Conservation (phyloP, 2,888 invertebrate genomes). For the Fragum fragum region DNA sequence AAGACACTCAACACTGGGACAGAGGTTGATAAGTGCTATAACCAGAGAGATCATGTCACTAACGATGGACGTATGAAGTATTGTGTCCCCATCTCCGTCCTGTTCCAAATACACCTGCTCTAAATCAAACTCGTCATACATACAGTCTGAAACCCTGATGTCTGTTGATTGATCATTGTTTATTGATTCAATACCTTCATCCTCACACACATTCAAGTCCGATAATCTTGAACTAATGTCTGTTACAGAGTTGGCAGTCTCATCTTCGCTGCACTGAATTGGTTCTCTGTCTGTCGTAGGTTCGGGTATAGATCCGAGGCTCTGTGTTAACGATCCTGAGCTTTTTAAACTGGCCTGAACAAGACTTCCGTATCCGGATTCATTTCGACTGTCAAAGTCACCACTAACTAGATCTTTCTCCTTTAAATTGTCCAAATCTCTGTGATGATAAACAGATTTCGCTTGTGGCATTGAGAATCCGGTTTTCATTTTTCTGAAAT, state of each 20-base stretch:
- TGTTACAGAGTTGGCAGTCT: neutral
- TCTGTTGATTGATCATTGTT: neutral
- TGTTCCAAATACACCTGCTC: slow-evolving; percentile 42
- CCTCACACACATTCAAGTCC: neutral
- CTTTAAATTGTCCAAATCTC: neutral
- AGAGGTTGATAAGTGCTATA: slow-evolving; percentile 50
- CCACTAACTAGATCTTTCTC: neutral
- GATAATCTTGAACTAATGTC: neutral
- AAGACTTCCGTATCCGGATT: slow-evolving; percentile 19
- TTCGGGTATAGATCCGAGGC: neutral
- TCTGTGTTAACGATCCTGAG: neutral
- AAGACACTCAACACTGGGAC: slow-evolving; percentile 23
- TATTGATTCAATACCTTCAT: slow-evolving; percentile 34
- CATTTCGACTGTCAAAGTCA: neutral
- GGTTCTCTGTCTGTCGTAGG: slow-evolving; percentile 21
- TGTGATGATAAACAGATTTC: neutral
- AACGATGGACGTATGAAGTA: slow-evolving; percentile 68
- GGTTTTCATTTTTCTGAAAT: neutral
- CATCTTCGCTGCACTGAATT: slow-evolving; percentile 37
- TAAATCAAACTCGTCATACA: neutral
- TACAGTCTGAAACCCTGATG: neutral
- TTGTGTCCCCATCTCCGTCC: slow-evolving; percentile 70
- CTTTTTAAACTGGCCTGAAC: slow-evolving; percentile 4
- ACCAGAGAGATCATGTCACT: slow-evolving; percentile 32
- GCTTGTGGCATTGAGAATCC: neutral